Base-by-base conservation (phyloP, 64 coral and sea anemone species). In the Stichodactyla helianthus region DNA sequence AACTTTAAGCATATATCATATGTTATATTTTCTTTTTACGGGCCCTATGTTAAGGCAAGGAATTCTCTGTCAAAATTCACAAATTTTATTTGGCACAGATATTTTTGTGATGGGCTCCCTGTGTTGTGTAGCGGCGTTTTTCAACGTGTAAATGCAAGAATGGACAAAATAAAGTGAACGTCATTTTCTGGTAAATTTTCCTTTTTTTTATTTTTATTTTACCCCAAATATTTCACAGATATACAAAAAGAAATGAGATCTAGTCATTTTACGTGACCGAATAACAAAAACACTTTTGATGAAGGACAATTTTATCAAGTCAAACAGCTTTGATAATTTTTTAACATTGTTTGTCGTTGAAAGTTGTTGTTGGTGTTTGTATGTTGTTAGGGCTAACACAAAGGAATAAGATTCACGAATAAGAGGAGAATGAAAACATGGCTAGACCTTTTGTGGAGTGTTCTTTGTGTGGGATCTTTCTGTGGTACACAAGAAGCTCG, bases 341-440 rank as follows among this genome's bases (percentile, higher is more conserved):
- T 27, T 8, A 71, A 19, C 67, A 16, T 71, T 16, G 13, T 71
- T 81, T 81, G 5, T 17, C n/a, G 12, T 53, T 1, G 7, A 52
- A 12, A 53, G 11, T 18, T 13, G 44, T 51, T 80, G 78, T 52
- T 80, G 16, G 16, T 53, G 31, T 81, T 81, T 81, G 35, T 52
- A 9, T 53, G 50, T 44, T 44, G 5, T 51, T 81, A 54, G 78
- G 6, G 50, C 19, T 1, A 81, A 9, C 12, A 74, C 23, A 14
- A 31, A 5, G 9, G 68, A 6, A 31, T 28, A 74, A 65, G 22
- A 27, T 26, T 10, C 23, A 31, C 1, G 50, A 51, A 19, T 81
- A 18, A 81, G 20, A 81, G 15, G 50, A 81, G 78, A 23, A 81
- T 81, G 78, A 81, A 81, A 81, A 81, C 78, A 81, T 81, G 78